Evolutionary conservation across 1,140 invertebrate genomes (phyloP).

Genomic region (Drosophila sulfurigaster): DNA sequence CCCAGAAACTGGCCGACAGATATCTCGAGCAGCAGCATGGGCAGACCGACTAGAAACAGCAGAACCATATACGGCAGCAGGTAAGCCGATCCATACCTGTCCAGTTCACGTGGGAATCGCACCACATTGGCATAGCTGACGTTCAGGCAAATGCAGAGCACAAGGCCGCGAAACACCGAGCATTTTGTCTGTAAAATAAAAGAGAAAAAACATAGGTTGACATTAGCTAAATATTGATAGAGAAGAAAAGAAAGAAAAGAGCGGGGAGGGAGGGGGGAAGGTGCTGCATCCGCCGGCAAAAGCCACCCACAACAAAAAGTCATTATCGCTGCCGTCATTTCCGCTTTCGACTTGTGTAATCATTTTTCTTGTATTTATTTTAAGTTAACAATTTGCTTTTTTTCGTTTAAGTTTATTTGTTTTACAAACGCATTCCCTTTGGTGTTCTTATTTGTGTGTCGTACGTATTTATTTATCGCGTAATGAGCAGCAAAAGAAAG

Average conservation of each 20-base stretch:
- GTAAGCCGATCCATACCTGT: constrained; percentile 80
- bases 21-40: constrained; percentile 83
- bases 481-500: constrained; percentile 79
- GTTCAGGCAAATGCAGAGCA: constrained; percentile 84
- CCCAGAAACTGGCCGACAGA: constrained; percentile 84
- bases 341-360: constrained; percentile 78
- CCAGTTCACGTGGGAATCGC: constrained; percentile 84
- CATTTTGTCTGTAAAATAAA: constrained; percentile 81
- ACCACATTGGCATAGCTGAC: constrained; percentile 84
- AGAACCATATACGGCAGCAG: constrained; percentile 81
- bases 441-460: constrained; percentile 34
- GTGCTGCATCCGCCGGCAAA: constrained; percentile 58
- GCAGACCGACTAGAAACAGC: constrained; percentile 84
- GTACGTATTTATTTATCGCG: constrained; percentile 44
- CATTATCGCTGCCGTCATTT: constrained; percentile 69
- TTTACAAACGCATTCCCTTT: constrained; percentile 47
- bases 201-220: neutral
- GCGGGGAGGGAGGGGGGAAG: constrained; percentile 1
- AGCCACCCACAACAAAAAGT: constrained; percentile 53
- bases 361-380: constrained; percentile 34
- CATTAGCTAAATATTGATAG: constrained; percentile 12
- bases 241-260: neutral
- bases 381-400: constrained; percentile 58
- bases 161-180: constrained; percentile 83
- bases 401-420: constrained; percentile 60